Conservation (phyloP, 2,113 vertebrate species). For the Malurus alboscapulatus region DNA sequence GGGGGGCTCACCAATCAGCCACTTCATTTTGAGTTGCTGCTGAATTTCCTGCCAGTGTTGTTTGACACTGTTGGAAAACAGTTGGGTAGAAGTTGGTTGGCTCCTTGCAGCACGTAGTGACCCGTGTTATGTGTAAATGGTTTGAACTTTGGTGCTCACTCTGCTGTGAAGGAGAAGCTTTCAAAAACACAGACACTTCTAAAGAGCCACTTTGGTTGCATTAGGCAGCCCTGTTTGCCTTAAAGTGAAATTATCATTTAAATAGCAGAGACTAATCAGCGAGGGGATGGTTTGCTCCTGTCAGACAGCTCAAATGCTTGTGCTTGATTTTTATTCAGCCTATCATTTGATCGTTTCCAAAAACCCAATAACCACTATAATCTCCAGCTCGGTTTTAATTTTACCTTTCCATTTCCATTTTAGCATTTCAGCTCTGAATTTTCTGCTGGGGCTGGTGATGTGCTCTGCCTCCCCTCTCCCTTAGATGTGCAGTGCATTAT, state of each 20-base stretch:
- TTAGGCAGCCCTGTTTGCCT: conserved; percentile 30
- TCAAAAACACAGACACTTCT: background rate
- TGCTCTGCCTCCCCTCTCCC: background rate
- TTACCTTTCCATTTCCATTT: background rate
- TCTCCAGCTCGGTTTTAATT: background rate
- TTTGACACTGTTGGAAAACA: conserved; percentile 5
- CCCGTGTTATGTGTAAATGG: conserved; percentile 18
- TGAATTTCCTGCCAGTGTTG: background rate
- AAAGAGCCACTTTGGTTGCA: background rate
- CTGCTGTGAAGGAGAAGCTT: conserved; percentile 47
- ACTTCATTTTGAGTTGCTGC: background rate
- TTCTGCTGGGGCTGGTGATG: fast-evolving
- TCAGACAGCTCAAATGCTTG: background rate
- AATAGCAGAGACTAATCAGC: conserved; percentile 32
- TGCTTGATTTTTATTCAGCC: conserved; percentile 21
- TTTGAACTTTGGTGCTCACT: background rate
- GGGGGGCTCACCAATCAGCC: background rate
- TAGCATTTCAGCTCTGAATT: background rate
- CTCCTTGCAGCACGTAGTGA: conserved; percentile 13
- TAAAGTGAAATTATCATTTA: conserved; percentile 54
- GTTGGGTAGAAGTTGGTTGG: background rate
- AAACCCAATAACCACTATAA: background rate
- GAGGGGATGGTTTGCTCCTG: background rate
- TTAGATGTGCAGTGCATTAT: background rate
- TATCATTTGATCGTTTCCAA: conserved; percentile 4